phyloP scores from a whole-genome alignment of 1,140 invertebrate genomes.

The Halictus rubicundus region DNA sequence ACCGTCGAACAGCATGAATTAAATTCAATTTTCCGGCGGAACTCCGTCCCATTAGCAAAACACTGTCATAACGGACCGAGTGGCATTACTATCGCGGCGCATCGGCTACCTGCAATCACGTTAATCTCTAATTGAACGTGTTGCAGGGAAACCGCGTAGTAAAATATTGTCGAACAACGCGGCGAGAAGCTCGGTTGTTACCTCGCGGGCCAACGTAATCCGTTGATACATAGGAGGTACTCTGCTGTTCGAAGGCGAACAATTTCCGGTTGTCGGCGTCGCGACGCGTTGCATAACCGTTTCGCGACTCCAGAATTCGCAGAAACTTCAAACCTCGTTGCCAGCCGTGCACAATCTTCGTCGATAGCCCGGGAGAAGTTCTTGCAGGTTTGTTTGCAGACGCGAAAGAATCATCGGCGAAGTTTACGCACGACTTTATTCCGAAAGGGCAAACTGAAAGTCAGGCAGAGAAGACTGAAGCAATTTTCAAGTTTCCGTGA shows the following conservation, averaged over 20 bases:
- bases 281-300: too few species aligned
- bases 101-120: constrained; percentile 15
- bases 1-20: not conserved
- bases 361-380: not conserved
- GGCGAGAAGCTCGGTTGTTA: too few species aligned
- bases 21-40: not conserved
- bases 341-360: not conserved
- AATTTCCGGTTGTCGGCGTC: too few species aligned
- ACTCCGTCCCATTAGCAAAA: not conserved
- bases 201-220: not conserved
- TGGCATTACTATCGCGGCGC: not conserved
- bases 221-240: not conserved
- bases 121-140: constrained; percentile 32
- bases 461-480: not conserved
- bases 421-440: not conserved
- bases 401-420: not conserved
- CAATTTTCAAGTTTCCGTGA: too few species aligned
- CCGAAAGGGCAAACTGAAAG: not conserved
- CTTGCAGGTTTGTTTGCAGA: not conserved
- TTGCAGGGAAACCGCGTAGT: constrained; percentile 4
- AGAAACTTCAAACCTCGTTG: not conserved
- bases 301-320: not conserved
- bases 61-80: not conserved
- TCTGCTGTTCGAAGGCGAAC: too few species aligned
- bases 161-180: constrained; percentile 4